phyloP scores from a whole-genome alignment of 2,797 vertebrate genomes.

The Micromesistius poutassou region DNA sequence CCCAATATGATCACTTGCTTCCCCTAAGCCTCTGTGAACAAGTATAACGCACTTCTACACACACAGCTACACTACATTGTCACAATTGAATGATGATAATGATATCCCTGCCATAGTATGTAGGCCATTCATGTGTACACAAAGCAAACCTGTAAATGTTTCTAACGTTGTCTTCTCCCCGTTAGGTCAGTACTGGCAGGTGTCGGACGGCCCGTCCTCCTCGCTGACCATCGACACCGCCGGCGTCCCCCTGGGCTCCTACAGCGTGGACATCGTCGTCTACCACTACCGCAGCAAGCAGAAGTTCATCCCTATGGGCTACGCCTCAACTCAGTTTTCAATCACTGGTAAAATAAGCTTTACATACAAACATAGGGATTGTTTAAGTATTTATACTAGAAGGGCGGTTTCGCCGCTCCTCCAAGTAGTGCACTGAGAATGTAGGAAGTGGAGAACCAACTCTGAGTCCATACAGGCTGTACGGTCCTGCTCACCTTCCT shows the following conservation, averaged over 20 bases:
- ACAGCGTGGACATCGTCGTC: conserved; percentile 86
- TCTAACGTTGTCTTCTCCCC: conserved; percentile 1
- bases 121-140: neutral
- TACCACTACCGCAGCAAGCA: conserved; percentile 86
- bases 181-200: conserved; percentile 90
- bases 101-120: neutral
- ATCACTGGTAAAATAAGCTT: conserved; percentile 78
- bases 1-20: neutral
- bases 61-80: neutral
- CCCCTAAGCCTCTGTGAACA: neutral
- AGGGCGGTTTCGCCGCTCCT: neutral
- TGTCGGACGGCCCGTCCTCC: conserved; percentile 81
- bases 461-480: neutral
- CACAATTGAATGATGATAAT: neutral
- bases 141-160: neutral
- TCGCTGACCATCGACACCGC: conserved; percentile 80
- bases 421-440: neutral
- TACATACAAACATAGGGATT: neutral
- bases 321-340: conserved; percentile 81
- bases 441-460: neutral
- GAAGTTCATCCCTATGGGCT: conserved; percentile 88
- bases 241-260: conserved; percentile 79
- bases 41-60: neutral
- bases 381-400: neutral
- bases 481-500: neutral